phyloP scores from a whole-genome alignment of 2,113 vertebrate genomes.

The Porphyrio hochstetteri region DNA sequence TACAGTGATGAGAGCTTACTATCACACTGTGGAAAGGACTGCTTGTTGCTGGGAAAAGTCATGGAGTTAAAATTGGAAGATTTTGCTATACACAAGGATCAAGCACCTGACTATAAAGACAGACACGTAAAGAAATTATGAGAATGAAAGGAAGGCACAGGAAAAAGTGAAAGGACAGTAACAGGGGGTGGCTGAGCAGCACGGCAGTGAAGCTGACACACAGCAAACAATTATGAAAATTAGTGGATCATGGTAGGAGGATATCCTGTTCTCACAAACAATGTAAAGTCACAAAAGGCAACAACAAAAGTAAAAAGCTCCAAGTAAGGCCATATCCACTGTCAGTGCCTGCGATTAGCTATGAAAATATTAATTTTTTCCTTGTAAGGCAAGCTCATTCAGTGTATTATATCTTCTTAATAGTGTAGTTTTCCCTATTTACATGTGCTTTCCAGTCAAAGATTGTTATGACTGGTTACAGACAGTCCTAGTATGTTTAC shows the following conservation, averaged over 20 bases:
- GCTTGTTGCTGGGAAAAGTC: conserved; percentile 17
- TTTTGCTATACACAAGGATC: background rate
- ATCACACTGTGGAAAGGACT: conserved; percentile 30
- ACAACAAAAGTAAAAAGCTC: conserved; percentile 4
- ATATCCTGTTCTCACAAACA: conserved; percentile 4
- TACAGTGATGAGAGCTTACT: conserved; percentile 29
- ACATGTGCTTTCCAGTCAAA: background rate
- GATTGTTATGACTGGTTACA: background rate
- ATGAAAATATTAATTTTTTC: background rate
- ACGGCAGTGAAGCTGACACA: background rate
- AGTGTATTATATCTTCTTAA: conserved; percentile 21
- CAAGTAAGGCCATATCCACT: conserved; percentile 44
- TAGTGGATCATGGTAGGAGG: background rate
- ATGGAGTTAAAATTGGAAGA: background rate
- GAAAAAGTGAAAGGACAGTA: conserved; percentile 15
- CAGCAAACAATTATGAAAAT: background rate
- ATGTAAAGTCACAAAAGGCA: background rate
- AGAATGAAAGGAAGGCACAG: conserved; percentile 8
- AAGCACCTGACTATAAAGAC: background rate
- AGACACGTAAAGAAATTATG: background rate
- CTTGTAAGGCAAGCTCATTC: conserved; percentile 34
- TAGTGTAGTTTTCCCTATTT: background rate
- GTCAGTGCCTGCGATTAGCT: conserved; percentile 38
- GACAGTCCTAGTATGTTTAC: background rate
- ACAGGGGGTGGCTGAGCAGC: background rate